Conservation (phyloP, 2,888 invertebrate genomes). For the Dusona sp. region DNA sequence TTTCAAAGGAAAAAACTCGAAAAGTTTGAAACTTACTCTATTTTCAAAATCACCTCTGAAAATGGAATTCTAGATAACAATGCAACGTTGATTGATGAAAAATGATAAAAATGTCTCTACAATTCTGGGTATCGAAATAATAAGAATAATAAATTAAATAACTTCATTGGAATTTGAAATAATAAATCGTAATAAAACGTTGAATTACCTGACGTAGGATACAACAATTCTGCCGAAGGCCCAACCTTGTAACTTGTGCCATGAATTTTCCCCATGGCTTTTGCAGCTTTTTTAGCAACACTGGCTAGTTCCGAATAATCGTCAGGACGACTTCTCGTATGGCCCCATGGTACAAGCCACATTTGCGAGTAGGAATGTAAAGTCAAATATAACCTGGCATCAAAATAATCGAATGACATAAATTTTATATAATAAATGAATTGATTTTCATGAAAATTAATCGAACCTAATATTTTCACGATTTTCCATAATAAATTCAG, state of each 20-base stretch:
- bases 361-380: conserved; percentile 89
- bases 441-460: neutral
- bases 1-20: too few relatives aligned
- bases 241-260: conserved; percentile 88
- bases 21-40: too few relatives aligned
- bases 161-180: neutral
- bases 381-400: conserved; percentile 86
- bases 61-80: too few relatives aligned
- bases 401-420: conserved; percentile 12
- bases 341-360: conserved; percentile 88
- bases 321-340: conserved; percentile 85
- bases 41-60: too few relatives aligned
- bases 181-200: neutral
- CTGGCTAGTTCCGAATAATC: conserved; percentile 87
- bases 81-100: too few relatives aligned
- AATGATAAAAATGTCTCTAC: too few relatives aligned
- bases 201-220: conserved; percentile 82
- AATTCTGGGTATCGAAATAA: too few relatives aligned
- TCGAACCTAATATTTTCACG: conserved; percentile 77
- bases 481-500: conserved; percentile 88
- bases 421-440: neutral
- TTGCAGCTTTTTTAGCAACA: conserved; percentile 88
- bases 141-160: neutral
- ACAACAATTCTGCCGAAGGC: conserved; percentile 83
- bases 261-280: conserved; percentile 87